Percentiles rank a stretch among this genome's conserved stretches.
phyloP scores from a whole-genome alignment of 2,797 vertebrate species.

The Rousettus madagascariensis region DNA sequence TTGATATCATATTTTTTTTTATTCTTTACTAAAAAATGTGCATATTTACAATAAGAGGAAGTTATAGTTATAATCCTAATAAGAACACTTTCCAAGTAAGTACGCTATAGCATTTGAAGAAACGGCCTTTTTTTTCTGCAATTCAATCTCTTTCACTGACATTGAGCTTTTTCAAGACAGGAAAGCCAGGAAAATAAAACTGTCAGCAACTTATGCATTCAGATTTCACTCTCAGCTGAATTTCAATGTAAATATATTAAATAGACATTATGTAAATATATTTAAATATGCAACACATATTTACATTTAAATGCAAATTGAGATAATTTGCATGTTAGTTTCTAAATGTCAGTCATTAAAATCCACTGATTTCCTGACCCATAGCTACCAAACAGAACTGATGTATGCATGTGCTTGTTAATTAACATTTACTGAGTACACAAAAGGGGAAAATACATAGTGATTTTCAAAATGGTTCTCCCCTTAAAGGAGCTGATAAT shows the following conservation, averaged over 20 bases:
- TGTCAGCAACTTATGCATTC: constrained; percentile 33
- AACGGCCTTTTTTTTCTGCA: constrained; percentile 2
- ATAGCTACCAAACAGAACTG: constrained; percentile 13
- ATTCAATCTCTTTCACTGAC: constrained; percentile 6
- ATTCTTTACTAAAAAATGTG: constrained; percentile 27
- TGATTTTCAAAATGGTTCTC: neutral
- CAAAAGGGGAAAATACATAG: neutral
- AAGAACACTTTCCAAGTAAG: constrained; percentile 55
- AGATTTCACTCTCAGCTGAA: constrained; percentile 51
- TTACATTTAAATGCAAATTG: constrained; percentile 64
- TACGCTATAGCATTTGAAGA: neutral
- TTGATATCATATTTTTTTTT: constrained; percentile 62
- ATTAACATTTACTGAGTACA: constrained; percentile 31
- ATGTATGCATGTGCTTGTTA: neutral
- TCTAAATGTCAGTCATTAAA: constrained; percentile 66
- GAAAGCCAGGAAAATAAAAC: constrained; percentile 25
- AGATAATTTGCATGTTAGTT: constrained; percentile 49
- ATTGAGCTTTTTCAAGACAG: constrained; percentile 13
- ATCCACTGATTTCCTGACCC: constrained; percentile 57
- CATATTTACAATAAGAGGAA: constrained; percentile 54
- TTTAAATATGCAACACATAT: constrained; percentile 49
- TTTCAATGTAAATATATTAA: constrained; percentile 63
- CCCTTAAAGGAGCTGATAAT: neutral
- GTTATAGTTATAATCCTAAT: constrained; percentile 50
- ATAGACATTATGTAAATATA: constrained; percentile 67